Percentiles rank a stretch among this genome's conserved stretches.
Conservation (phyloP, 2,113 vertebrate genomes). For the Semnornis frantzii region DNA sequence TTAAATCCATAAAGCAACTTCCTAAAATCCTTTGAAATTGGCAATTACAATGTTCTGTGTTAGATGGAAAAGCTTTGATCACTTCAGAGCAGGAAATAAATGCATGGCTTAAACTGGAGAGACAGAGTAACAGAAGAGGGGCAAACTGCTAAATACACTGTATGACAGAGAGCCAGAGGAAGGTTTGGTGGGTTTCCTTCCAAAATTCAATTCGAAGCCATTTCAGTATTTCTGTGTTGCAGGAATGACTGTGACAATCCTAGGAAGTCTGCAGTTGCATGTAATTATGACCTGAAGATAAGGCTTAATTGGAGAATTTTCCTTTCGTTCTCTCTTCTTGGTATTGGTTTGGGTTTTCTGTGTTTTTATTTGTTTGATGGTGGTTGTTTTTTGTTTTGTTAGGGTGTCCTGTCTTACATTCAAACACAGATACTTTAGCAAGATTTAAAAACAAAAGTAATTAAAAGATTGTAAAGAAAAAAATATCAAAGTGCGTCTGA, state of each 20-base stretch:
- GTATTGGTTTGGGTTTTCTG: no score
- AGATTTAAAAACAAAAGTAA: neutral
- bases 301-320: slow-evolving; percentile 3
- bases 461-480: no score
- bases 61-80: slow-evolving; percentile 39
- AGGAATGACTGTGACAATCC: neutral
- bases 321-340: neutral
- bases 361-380: no score
- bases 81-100: slow-evolving; percentile 16
- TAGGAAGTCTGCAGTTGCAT: neutral
- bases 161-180: neutral
- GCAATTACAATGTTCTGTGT: slow-evolving; percentile 31
- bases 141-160: neutral
- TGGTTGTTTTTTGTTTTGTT: no score
- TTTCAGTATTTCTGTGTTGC: slow-evolving; percentile 7
- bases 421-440: neutral
- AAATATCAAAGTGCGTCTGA: neutral
- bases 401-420: neutral
- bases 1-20: neutral
- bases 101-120: neutral
- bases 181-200: slow-evolving; percentile 21
- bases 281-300: neutral
- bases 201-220: neutral
- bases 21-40: slow-evolving; percentile 49
- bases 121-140: neutral